These are phyloP conservation scores for Hypocryptadius cinnamomeus DNA, from an alignment of 2,113 vertebrate genomes.

Conservation along the genomic window DNA sequence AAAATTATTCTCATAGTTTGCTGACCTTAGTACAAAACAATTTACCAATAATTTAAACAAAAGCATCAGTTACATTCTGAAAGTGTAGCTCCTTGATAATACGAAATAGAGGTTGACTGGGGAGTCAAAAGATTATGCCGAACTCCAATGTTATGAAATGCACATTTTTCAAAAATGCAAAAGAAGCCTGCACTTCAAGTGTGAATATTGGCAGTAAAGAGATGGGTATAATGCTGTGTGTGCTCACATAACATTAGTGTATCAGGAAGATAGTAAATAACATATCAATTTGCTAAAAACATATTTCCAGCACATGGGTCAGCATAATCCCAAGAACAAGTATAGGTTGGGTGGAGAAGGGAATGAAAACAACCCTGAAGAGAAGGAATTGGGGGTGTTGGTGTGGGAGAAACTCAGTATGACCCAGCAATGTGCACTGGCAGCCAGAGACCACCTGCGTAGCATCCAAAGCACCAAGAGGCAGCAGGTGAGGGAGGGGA, in stretches of 20 bases:
- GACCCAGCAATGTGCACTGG: neutral
- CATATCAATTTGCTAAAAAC: neutral
- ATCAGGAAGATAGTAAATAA: neutral
- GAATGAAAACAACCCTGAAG: neutral
- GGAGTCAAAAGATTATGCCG: neutral
- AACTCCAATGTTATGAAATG: neutral
- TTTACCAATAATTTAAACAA: neutral
- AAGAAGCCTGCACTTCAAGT: neutral
- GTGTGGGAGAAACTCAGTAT: neutral
- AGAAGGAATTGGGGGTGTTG: neutral
- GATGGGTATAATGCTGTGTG: neutral
- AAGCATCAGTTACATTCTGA: neutral
- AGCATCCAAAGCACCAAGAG: neutral
- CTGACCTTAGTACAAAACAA: neutral
- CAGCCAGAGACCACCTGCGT: neutral
- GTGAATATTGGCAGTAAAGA: neutral
- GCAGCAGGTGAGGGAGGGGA: neutral
- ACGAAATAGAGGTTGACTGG: neutral
- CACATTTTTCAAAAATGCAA: neutral
- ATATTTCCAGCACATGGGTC: neutral
- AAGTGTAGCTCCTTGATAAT: neutral
- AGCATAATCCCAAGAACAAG: neutral
- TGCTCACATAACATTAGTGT: neutral
- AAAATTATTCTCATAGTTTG: neutral
- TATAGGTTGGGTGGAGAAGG: accelerated